Conservation (phyloP, 2,888 invertebrate genomes). For the Oligia latruncula region DNA sequence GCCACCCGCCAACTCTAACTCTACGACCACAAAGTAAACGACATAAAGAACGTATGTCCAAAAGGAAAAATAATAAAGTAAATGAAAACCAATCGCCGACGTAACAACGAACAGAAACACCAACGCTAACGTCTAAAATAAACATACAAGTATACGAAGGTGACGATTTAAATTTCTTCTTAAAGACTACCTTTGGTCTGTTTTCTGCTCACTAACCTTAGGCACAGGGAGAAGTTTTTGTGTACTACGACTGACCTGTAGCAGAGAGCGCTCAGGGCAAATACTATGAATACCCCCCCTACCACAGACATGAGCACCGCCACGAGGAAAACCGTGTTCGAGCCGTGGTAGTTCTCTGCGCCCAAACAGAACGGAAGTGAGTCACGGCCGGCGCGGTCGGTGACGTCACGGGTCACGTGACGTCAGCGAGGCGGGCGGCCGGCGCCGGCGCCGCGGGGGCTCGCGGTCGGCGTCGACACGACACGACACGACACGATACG, state of each 20-base stretch:
- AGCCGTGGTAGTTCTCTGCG: slow-evolving; percentile 98
- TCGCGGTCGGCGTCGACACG: slow-evolving; percentile 70
- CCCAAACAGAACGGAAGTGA: slow-evolving; percentile 86
- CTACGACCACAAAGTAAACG: slow-evolving; percentile 89
- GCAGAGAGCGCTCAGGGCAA: slow-evolving; percentile 99
- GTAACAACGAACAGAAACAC: slow-evolving; percentile 88
- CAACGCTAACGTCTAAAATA: slow-evolving; percentile 90
- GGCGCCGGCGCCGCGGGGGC: slow-evolving; percentile 79
- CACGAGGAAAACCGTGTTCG: slow-evolving; percentile 99
- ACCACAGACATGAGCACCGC: slow-evolving; percentile 99
- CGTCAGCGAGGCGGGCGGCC: slow-evolving; percentile 77
- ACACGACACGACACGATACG: slow-evolving; percentile 65
- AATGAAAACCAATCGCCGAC: slow-evolving; percentile 87
- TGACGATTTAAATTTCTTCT: slow-evolving; percentile 90
- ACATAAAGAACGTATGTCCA: slow-evolving; percentile 82
- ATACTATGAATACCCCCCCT: slow-evolving; percentile 99
- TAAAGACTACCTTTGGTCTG: slow-evolving; percentile 93
- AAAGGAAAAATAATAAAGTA: slow-evolving; percentile 78
- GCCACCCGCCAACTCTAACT: slow-evolving; percentile 87
- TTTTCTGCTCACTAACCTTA: slow-evolving; percentile 99
- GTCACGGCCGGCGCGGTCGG: slow-evolving; percentile 74
- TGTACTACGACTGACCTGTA: slow-evolving; percentile 99
- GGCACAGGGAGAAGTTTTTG: slow-evolving; percentile 99
- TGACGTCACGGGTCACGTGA: slow-evolving; percentile 72
- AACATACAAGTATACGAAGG: slow-evolving; percentile 90